Evolutionary conservation across 2,888 invertebrate species (phyloP), one percentile per base, ranked within the genome.

Genomic region (Athripsodes cinereus): DNA sequence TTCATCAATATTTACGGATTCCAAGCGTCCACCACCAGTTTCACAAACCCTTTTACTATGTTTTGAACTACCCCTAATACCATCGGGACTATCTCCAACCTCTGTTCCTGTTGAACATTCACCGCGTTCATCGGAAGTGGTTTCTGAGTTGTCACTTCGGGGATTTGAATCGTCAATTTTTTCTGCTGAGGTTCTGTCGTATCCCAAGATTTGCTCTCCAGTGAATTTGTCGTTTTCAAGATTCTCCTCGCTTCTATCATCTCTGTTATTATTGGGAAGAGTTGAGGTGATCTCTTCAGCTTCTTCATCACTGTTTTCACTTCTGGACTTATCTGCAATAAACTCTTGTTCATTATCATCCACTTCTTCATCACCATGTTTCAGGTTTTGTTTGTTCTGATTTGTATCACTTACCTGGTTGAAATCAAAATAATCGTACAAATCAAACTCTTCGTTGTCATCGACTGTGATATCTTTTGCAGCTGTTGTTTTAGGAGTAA

Each of bases 271-370:
- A 44, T 50, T 18, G 58, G 55, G 19, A 35, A 18, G 40, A 16
- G 26, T 35, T 26, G 44, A 10, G 20, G 52, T 44, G 54, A 44
- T 44, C 55, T 62, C 58, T 52, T 54, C 26, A 35, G 50, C 48
- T 34, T 59, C 51, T 40, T 21, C 22, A 21, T 57, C 48, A 52
- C 18, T 56, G 19, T 53, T 34, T 40, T 31, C 34, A 56, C 60
- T 55, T 53, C 53, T 49, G 48, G 55, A 46, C 46, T 60, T 57
- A 59, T 64, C 64, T 60, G 59, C 55, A 61, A 61, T 57, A 62
- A 61, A 59, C 55, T 58, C 57, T 46, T 58, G 40, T 59, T 60
- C 54, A 58, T 53, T 62, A 59, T 51, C 55, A 48, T 16, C 44
- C 11, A 51, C n/a, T 47, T 62, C 57, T 22, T 61, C 54, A 21